phyloP scores from a whole-genome alignment of 92 coral and sea anemone species.

The Zoanthus sociatus region DNA sequence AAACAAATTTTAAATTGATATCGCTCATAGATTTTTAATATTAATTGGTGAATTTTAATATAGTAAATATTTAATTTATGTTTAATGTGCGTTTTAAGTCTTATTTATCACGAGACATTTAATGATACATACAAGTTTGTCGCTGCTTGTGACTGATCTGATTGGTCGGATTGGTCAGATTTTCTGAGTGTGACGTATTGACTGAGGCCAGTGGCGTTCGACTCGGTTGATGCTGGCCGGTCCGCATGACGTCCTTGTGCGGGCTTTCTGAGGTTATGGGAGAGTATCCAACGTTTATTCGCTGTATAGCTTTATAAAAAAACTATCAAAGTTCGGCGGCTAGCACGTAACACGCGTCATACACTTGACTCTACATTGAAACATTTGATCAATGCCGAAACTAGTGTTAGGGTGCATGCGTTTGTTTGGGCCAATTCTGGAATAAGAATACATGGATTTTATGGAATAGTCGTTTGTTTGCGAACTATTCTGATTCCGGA shows the following conservation, averaged over 20 bases:
- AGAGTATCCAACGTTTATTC: neutral
- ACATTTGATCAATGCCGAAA: too few species aligned
- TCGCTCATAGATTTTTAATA: too few species aligned
- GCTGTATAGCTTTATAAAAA: neutral
- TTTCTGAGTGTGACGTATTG: constrained; percentile 6
- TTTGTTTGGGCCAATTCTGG: too few species aligned
- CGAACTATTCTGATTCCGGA: too few species aligned
- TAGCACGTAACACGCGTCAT: neutral
- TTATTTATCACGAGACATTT: neutral
- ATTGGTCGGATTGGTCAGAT: constrained; percentile 10
- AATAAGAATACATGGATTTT: too few species aligned
- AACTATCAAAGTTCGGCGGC: neutral
- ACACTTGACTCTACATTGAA: too few species aligned
- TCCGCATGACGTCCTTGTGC: constrained; percentile 12
- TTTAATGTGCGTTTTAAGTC: neutral
- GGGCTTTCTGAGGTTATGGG: constrained; percentile 18
- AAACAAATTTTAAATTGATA: too few species aligned
- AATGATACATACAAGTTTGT: constrained; percentile 33
- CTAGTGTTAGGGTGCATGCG: neutral
- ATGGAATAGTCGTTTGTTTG: too few species aligned
- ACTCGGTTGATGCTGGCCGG: neutral
- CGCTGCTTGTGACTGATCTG: constrained; percentile 13
- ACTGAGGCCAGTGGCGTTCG: neutral
- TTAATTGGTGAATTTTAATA: too few species aligned
- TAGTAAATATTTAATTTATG: neutral